Evolutionary conservation across 2,888 invertebrate genomes (phyloP).

Genomic region (Eristalinus aeneus): DNA sequence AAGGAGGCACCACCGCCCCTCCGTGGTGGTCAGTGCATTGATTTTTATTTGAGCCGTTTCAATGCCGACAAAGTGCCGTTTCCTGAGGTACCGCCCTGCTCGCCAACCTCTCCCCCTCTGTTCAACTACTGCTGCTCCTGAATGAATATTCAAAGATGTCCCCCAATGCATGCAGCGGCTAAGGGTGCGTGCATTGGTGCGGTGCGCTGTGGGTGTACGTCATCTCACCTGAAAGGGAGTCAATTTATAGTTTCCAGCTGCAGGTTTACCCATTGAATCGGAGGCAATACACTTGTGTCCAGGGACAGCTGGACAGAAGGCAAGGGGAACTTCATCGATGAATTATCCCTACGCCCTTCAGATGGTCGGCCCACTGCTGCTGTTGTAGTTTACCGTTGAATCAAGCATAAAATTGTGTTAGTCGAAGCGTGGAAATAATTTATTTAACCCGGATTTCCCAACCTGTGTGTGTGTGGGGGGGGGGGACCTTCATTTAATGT

Average conservation of each 20-base stretch:
- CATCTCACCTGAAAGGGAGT: constrained; percentile 17
- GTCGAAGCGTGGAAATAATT: constrained; percentile 54
- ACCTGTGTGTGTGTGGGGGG: background rate
- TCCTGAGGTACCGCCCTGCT: too few relatives aligned
- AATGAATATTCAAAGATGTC: background rate
- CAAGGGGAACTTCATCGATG: constrained; percentile 23
- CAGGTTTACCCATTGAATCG: constrained; percentile 35
- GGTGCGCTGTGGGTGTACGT: background rate
- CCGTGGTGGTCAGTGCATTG: background rate
- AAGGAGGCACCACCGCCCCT: background rate
- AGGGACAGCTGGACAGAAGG: background rate
- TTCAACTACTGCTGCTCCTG: background rate
- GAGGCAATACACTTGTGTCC: background rate
- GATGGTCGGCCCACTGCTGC: background rate
- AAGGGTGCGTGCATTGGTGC: background rate
- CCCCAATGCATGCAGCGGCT: background rate
- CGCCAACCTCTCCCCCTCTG: background rate
- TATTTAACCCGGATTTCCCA: constrained; percentile 49
- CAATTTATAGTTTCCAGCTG: constrained; percentile 44
- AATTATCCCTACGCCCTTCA: constrained; percentile 24
- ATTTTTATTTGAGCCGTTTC: background rate
- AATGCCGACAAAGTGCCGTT: background rate
- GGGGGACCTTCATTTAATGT: background rate
- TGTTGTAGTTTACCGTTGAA: constrained; percentile 53
- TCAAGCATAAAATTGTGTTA: constrained; percentile 64